Percentiles rank a stretch among this genome's conserved stretches.
Evolutionary conservation across 1,140 invertebrate genomes (phyloP).

Genomic region (Oppia nitens): DNA sequence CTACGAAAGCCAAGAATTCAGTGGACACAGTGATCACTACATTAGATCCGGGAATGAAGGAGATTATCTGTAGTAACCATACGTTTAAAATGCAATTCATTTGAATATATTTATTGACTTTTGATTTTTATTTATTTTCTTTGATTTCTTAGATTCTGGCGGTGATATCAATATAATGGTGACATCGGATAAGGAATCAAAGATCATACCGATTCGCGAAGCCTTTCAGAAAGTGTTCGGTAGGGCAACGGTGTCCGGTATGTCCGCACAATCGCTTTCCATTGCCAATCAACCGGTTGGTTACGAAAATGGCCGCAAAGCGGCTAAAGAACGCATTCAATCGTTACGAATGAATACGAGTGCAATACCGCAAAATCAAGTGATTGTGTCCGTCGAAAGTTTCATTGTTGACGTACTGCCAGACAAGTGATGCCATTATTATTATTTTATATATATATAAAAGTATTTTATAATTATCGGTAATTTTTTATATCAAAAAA

Average conservation of each 20-base stretch:
- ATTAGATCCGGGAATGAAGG: constrained; percentile 73
- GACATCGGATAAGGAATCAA: constrained; percentile 55
- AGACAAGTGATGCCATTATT: constrained; percentile 27
- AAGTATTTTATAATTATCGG: neutral
- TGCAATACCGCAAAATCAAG: constrained; percentile 36
- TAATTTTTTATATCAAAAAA: too few relatives aligned
- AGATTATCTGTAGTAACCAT: constrained; percentile 39
- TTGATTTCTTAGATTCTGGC: constrained; percentile 48
- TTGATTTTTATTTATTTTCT: neutral
- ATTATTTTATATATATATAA: neutral
- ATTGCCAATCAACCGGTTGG: constrained; percentile 51
- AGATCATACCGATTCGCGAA: constrained; percentile 57
- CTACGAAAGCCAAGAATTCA: constrained; percentile 35
- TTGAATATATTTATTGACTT: neutral
- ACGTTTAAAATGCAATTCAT: neutral
- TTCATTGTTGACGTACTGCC: constrained; percentile 55
- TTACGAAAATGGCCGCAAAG: constrained; percentile 50
- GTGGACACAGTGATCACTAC: constrained; percentile 72
- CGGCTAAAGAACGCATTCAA: constrained; percentile 46
- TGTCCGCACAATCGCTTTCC: constrained; percentile 25
- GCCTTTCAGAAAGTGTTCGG: constrained; percentile 65
- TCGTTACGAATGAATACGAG: constrained; percentile 34
- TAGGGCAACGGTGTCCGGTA: constrained; percentile 45
- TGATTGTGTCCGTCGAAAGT: constrained; percentile 48
- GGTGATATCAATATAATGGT: constrained; percentile 56